Conservation (phyloP, 2,888 invertebrate species). For the Allygus modestus region DNA sequence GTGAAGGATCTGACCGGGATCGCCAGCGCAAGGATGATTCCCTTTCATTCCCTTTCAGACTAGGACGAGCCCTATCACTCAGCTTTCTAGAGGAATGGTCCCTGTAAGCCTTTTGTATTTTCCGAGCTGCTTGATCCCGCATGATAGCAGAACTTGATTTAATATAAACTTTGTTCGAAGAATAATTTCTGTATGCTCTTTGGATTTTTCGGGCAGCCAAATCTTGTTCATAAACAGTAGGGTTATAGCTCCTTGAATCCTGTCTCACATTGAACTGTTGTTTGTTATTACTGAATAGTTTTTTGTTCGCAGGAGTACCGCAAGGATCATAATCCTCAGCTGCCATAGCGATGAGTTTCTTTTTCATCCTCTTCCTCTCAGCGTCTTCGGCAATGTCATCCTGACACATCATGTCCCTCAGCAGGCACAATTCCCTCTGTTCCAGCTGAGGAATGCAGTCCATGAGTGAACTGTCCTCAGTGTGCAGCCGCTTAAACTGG, state of each 20-base stretch:
- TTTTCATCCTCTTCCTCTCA: conserved; percentile 5
- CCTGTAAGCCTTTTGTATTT: conserved; percentile 31
- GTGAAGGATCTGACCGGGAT: conserved; percentile 19
- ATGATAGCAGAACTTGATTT: neutral
- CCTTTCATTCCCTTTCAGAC: no score
- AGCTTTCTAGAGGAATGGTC: neutral
- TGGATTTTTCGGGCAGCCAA: neutral
- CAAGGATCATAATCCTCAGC: neutral
- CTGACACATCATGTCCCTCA: conserved; percentile 3
- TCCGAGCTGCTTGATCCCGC: conserved; percentile 16
- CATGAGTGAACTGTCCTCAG: neutral
- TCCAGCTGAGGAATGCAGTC: neutral
- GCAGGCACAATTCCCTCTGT: neutral
- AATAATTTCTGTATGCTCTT: neutral
- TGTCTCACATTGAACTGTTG: neutral
- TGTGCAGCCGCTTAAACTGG: neutral
- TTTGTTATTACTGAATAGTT: neutral
- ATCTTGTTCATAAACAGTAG: neutral
- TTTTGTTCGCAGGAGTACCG: neutral
- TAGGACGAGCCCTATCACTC: neutral
- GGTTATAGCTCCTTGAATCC: neutral
- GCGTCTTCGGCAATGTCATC: neutral
- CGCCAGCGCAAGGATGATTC: neutral
- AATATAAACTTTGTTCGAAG: neutral
- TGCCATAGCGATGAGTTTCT: neutral